Evolutionary conservation across 2,113 vertebrate species (phyloP).

Genomic region (Apodemus speciosus): DNA sequence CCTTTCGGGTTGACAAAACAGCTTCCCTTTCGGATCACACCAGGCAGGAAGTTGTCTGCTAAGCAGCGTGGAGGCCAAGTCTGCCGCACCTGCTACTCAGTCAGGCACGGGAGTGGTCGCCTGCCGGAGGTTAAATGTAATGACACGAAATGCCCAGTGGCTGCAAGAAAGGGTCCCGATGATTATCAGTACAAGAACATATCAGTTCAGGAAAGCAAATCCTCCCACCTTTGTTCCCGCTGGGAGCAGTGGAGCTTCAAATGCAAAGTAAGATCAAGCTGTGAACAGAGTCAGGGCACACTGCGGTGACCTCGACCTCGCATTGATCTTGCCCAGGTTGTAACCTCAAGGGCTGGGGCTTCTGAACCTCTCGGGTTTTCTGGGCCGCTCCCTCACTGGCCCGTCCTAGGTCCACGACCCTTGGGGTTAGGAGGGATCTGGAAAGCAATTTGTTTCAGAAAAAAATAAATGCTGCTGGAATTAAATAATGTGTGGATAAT

Average conservation of each 20-base stretch:
- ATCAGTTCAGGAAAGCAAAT: neutral
- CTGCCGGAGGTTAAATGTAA: neutral
- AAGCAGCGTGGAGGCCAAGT: neutral
- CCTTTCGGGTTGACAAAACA: neutral
- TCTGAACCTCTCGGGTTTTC: neutral
- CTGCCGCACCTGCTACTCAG: neutral
- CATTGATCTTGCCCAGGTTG: neutral
- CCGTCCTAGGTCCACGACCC: neutral
- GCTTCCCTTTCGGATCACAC: neutral
- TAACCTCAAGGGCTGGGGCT: neutral
- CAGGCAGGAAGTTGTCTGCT: neutral
- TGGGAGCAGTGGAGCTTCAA: neutral
- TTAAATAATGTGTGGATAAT: neutral
- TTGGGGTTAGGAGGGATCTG: neutral
- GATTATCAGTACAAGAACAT: neutral
- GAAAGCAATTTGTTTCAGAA: neutral
- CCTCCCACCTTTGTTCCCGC: neutral
- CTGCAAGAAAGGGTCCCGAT: neutral
- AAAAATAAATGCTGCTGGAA: neutral
- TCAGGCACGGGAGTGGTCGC: neutral
- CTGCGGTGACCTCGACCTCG: neutral
- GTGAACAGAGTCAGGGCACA: neutral
- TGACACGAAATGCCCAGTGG: neutral
- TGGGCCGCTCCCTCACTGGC: neutral
- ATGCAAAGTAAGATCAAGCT: neutral